Percentiles rank a stretch among this genome's conserved stretches.
Evolutionary conservation across 2,113 vertebrate species (phyloP).

Genomic region (Brachypodius melanocephalos): DNA sequence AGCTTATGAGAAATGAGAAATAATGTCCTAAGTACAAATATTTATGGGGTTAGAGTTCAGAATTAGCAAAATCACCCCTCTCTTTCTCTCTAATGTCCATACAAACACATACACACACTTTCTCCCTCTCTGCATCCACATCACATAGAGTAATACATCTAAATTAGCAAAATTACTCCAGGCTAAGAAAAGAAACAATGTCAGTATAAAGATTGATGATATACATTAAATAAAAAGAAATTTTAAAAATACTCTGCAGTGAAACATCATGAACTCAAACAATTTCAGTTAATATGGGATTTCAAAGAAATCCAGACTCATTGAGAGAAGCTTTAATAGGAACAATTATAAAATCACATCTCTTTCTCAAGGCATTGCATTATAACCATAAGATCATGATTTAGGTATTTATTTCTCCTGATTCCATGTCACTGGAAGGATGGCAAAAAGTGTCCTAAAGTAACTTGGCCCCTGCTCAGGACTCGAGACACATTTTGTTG

Average conservation of each 20-base stretch:
- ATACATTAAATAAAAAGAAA: neutral
- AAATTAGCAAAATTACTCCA: neutral
- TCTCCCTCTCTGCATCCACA: neutral
- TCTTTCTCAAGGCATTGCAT: neutral
- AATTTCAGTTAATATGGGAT: neutral
- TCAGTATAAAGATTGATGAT: neutral
- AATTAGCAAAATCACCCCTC: neutral
- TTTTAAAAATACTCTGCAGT: neutral
- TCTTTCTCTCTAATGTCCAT: neutral
- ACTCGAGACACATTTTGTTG: neutral
- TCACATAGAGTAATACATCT: neutral
- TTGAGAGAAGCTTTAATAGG: neutral
- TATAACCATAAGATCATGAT: neutral
- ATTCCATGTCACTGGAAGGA: neutral
- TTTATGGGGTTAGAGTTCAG: constrained; percentile 23
- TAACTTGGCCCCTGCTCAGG: neutral
- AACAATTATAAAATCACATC: neutral
- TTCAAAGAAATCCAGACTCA: neutral
- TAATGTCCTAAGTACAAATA: neutral
- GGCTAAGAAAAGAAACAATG: neutral
- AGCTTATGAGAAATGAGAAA: constrained; percentile 2
- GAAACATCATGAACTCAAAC: neutral
- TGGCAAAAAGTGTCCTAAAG: neutral
- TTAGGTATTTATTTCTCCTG: neutral
- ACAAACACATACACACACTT: neutral